Percentiles rank a stretch among this genome's conserved stretches.
Evolutionary conservation across 1,140 invertebrate species (phyloP).

Genomic region (Pomacea maculata): DNA sequence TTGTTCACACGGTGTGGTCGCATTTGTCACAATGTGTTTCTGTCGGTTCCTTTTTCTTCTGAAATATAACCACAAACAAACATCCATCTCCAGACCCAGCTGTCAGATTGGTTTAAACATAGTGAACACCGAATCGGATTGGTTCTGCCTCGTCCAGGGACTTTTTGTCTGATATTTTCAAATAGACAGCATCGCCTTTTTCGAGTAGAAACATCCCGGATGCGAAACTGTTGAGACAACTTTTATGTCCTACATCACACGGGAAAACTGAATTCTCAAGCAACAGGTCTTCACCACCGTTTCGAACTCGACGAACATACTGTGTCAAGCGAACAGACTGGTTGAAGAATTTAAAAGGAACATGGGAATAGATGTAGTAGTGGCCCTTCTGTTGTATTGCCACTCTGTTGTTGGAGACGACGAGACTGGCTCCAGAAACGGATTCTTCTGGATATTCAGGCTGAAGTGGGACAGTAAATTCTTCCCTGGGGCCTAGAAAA

Average conservation of each 20-base stretch:
- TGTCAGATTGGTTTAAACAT: neutral
- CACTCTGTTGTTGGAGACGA: too few relatives aligned
- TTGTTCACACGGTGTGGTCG: too few relatives aligned
- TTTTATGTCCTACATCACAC: neutral
- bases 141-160: neutral
- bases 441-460: too few relatives aligned
- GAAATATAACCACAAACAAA: too few relatives aligned
- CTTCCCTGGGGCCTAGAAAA: too few relatives aligned
- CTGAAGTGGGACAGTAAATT: too few relatives aligned
- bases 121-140: constrained; percentile 1
- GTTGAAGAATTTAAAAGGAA: neutral
- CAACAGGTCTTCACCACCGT: neutral
- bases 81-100: too few relatives aligned
- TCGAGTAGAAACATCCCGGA: constrained; percentile 5
- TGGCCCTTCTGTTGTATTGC: neutral
- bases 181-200: neutral
- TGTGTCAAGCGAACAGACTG: neutral
- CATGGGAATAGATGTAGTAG: constrained; percentile 7
- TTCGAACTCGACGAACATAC: constrained; percentile 7
- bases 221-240: constrained; percentile 7
- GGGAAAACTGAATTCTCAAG: constrained; percentile 15
- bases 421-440: too few relatives aligned
- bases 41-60: too few relatives aligned
- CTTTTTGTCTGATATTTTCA: neutral
- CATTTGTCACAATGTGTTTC: too few relatives aligned